A percentile compares a stretch with the other conserved stretches of the same genome.
phyloP scores from a whole-genome alignment of 1,140 invertebrate genomes.

The Drosophila pruinosa region DNA sequence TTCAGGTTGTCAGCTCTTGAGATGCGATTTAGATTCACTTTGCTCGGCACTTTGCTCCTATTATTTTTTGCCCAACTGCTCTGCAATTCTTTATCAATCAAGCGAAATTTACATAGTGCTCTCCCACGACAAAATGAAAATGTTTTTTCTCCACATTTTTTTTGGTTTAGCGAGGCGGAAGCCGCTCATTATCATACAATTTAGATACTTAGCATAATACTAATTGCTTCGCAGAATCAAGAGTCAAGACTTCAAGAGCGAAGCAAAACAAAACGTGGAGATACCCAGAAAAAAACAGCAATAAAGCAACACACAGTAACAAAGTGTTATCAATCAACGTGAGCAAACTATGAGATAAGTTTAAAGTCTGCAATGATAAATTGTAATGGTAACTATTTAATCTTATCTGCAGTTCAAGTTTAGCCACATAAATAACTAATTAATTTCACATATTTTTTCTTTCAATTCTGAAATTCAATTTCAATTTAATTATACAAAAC shows the following conservation, averaged over 20 bases:
- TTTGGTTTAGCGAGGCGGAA: slow-evolving; percentile 39
- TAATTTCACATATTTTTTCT: slow-evolving; percentile 47
- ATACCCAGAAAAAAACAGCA: background rate
- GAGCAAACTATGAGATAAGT: slow-evolving; percentile 16
- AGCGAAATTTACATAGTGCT: slow-evolving; percentile 39
- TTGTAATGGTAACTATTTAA: background rate
- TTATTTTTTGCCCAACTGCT: slow-evolving; percentile 12
- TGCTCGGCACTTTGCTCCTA: slow-evolving; percentile 9
- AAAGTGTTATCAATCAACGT: slow-evolving; percentile 29
- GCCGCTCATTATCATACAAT: slow-evolving; percentile 58
- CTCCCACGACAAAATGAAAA: slow-evolving; percentile 15
- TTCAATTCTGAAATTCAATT: no score
- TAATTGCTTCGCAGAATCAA: slow-evolving; percentile 39
- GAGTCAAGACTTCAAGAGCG: background rate
- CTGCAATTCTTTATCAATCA: slow-evolving; percentile 38
- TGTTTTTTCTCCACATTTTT: background rate
- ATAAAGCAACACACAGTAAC: no score
- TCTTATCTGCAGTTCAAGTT: slow-evolving; percentile 28
- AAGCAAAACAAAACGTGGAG: slow-evolving; percentile 2
- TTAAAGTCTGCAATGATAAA: slow-evolving; percentile 10
- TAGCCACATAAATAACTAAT: slow-evolving; percentile 39
- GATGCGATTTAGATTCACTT: slow-evolving; percentile 9
- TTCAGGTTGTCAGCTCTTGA: slow-evolving; percentile 7
- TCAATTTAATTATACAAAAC: slow-evolving; percentile 34
- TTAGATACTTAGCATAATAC: slow-evolving; percentile 52